Conservation (phyloP, 2,797 vertebrate genomes). For the Kryptolebias ocellatus region DNA sequence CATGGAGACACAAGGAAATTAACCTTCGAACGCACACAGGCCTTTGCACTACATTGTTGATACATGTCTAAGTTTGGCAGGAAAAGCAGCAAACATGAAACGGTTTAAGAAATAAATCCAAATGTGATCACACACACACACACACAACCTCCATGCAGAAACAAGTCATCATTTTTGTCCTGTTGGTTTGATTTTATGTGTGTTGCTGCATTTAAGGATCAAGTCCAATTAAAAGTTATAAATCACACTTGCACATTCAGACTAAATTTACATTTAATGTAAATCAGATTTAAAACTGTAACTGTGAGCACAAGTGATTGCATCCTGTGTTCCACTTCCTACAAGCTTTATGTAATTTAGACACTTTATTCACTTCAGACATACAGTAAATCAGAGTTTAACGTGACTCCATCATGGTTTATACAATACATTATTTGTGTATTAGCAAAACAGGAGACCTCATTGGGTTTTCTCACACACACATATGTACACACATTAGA, state of each 20-base stretch:
- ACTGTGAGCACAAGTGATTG: background rate
- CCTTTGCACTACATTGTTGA: slow-evolving; percentile 17
- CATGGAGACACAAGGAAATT: slow-evolving; percentile 12
- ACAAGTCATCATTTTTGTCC: background rate
- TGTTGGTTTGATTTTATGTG: too few species aligned
- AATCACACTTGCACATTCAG: too few species aligned
- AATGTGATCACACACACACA: background rate
- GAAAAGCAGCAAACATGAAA: slow-evolving; percentile 21
- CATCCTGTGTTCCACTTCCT: too few species aligned
- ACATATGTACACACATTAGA: slow-evolving; percentile 29
- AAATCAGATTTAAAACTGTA: background rate
- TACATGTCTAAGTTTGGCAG: slow-evolving; percentile 25
- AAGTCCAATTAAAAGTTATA: too few species aligned
- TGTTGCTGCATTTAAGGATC: too few species aligned
- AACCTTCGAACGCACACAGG: slow-evolving; percentile 5
- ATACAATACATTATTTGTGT: background rate
- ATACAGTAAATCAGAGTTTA: background rate
- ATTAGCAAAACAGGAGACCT: too few species aligned
- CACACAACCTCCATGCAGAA: background rate
- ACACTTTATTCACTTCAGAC: too few species aligned
- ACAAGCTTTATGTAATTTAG: too few species aligned
- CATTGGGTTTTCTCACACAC: background rate
- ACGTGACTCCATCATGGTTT: background rate
- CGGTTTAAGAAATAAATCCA: too few species aligned
- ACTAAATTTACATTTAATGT: background rate